Conservation (phyloP, 1,140 invertebrate species). For the Latrodectus geometricus region DNA sequence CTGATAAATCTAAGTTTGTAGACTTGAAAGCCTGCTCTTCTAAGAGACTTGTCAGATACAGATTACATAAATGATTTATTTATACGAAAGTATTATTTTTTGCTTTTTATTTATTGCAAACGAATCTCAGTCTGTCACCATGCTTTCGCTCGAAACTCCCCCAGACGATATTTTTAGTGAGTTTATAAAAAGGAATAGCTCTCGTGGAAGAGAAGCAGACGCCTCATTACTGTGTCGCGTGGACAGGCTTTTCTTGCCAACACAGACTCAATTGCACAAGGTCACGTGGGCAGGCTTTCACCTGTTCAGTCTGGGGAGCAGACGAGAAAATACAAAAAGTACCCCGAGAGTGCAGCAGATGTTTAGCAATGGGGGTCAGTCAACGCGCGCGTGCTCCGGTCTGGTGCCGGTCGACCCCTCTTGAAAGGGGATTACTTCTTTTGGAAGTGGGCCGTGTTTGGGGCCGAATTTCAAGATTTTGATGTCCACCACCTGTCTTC, state of each 20-base stretch:
- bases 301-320: background rate
- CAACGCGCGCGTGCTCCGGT: background rate
- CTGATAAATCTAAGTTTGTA: no score
- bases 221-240: background rate
- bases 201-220: background rate
- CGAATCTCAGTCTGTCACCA: no score
- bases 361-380: background rate
- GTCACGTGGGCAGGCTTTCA: background rate
- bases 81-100: no score
- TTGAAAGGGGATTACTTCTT: background rate
- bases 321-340: background rate
- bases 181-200: no score
- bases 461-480: background rate
- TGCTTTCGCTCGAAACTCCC: no score
- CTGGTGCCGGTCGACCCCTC: background rate
- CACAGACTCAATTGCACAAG: background rate
- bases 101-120: no score
- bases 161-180: no score
- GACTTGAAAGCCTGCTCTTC: no score
- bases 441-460: background rate
- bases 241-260: background rate
- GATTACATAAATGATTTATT: no score
- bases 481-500: background rate
- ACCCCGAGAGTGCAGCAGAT: background rate
- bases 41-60: no score